phyloP scores from a whole-genome alignment of 2,113 vertebrate species.

The Forbesichthys agassizii region DNA sequence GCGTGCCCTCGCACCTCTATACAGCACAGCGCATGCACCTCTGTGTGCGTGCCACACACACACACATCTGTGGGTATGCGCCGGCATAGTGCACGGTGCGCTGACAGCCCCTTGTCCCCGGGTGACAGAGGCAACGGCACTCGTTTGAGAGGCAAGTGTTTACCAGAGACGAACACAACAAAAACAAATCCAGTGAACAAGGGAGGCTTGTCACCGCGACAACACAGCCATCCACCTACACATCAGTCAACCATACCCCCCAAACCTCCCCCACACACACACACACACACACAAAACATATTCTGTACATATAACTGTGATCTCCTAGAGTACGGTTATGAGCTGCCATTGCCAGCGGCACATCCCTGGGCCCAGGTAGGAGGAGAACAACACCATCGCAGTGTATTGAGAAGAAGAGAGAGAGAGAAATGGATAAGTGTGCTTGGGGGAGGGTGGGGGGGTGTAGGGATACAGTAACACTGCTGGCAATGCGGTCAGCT shows the following conservation, averaged over 20 bases:
- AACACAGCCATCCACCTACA: slow-evolving; percentile 15
- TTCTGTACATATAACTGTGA: slow-evolving; percentile 40
- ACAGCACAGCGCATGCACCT: slow-evolving; percentile 20
- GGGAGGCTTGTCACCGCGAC: slow-evolving; percentile 51
- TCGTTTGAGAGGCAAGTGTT: slow-evolving; percentile 62
- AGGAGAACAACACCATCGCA: too few relatives aligned
- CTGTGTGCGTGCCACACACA: slow-evolving; percentile 3
- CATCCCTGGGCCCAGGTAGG: neutral
- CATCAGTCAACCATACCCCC: slow-evolving; percentile 67
- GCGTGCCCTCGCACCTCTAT: slow-evolving; percentile 38
- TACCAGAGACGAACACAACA: slow-evolving; percentile 54
- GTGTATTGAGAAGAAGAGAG: too few relatives aligned
- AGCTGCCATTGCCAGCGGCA: slow-evolving; percentile 53
- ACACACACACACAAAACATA: slow-evolving; percentile 24
- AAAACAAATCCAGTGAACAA: slow-evolving; percentile 35
- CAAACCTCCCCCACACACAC: neutral
- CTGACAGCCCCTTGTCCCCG: slow-evolving; percentile 44
- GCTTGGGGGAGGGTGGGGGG: neutral
- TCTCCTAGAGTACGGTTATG: slow-evolving; percentile 45
- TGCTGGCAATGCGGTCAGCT: slow-evolving; percentile 40
- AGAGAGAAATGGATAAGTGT: too few relatives aligned
- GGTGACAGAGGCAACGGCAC: slow-evolving; percentile 55
- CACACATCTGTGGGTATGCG: slow-evolving; percentile 15
- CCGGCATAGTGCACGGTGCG: slow-evolving; percentile 23
- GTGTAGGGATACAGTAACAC: slow-evolving; percentile 3